Evolutionary conservation across 2,797 vertebrate genomes (phyloP).

Genomic region (Poeciliopsis infans): DNA sequence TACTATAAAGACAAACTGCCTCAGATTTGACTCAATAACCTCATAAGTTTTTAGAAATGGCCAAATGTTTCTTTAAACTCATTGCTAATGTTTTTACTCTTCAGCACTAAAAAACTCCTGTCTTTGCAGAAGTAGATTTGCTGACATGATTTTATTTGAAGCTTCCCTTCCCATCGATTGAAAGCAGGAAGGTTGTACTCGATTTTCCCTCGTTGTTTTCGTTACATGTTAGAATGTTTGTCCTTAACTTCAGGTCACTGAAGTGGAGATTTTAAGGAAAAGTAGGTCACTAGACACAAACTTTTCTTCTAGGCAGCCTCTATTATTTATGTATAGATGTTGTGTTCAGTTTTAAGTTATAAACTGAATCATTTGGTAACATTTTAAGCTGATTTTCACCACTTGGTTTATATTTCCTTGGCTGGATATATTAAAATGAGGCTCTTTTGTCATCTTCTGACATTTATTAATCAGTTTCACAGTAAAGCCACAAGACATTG

Average conservation of each 20-base stretch:
- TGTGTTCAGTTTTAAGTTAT: constrained; percentile 11
- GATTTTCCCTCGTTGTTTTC: not conserved
- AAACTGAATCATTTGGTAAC: not conserved
- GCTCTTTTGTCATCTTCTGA: constrained; percentile 9
- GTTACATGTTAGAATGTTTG: not conserved
- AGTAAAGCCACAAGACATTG: constrained; percentile 21
- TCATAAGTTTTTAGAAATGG: not conserved
- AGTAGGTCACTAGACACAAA: constrained; percentile 53
- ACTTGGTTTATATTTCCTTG: not conserved
- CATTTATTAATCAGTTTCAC: constrained; percentile 19
- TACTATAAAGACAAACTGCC: not conserved
- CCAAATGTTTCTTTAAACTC: not conserved
- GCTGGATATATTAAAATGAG: not conserved
- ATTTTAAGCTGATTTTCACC: not conserved
- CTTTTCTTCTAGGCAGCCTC: constrained; percentile 35
- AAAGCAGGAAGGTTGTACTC: not conserved
- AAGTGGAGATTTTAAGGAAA: constrained; percentile 14
- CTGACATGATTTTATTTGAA: not conserved
- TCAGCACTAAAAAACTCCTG: not conserved
- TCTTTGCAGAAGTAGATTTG: not conserved
- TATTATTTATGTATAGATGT: constrained; percentile 64
- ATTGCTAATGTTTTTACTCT: not conserved
- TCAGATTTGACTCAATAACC: not conserved
- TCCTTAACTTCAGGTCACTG: constrained; percentile 2
- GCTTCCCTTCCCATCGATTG: not conserved